Base-by-base conservation (phyloP, 1,140 invertebrate genomes). In the Zaprionus camerounensis region DNA sequence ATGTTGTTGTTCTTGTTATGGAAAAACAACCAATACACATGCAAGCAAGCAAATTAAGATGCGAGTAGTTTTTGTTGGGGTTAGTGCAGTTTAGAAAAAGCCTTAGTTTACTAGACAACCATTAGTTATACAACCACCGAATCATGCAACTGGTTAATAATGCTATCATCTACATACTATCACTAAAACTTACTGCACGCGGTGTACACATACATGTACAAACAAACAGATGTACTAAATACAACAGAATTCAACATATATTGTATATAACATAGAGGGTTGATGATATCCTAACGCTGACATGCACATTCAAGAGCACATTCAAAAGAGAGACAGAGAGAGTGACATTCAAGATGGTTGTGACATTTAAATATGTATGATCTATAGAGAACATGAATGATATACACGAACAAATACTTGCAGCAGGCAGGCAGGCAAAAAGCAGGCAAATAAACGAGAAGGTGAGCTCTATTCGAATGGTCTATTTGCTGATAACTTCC, bases 21-120 rank as follows among this genome's bases (percentile, higher is more conserved):
- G 56, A 67, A 65, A 71, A 76, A 91, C 87, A 91, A 91, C 86
- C 59, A 91, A 91, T 91, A 91, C 86, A 91, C 86, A 91, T 91
- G 85, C 85, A 88, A 71, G 76, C 68, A 76, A 62, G 79, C 71
- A 71, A 76, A 72, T 78, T 76, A 63, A 51, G 61, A 56, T 78
- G 56, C 51, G 31, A 55, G 13, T 74, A 38, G 56, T 56, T 12
- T 57, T 13, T 56, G 11, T 58, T 59, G 31, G 65, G 68, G 72
- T 88, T 90, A 88, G 85, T 90, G 81, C 81, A 49, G 26, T 66
- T 63, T 44, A 56, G 5, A 3, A 15, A 51, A 56, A 77, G 31
- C 41, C 38, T 58, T 72, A 75, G 13, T 15, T 36, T 17, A 68
- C 28, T 44, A 17, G 41, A 38, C 38, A 68, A 68, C 75, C 55